Conservation (phyloP, 2,888 invertebrate genomes). For the Pardosa pseudoannulata region DNA sequence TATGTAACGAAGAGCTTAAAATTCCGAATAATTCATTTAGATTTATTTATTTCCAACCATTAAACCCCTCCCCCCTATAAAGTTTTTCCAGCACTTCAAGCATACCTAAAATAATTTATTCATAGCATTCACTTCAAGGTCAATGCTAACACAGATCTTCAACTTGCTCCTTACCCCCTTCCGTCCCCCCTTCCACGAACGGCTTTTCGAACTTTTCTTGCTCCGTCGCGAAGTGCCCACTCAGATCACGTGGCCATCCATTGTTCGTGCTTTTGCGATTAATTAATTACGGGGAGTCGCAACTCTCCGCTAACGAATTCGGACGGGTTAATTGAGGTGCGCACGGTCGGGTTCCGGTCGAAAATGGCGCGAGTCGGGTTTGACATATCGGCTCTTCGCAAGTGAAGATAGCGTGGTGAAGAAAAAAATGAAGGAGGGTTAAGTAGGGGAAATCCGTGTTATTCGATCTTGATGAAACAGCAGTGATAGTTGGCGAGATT, state of each 20-base stretch:
- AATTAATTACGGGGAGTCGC: conserved; percentile 65
- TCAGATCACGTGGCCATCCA: conserved; percentile 49
- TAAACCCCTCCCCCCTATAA: too few species aligned
- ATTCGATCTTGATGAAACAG: too few species aligned
- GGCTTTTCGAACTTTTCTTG: too few species aligned
- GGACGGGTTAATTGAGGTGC: conserved; percentile 64
- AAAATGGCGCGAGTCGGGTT: conserved; percentile 28
- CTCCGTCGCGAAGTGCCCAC: conserved; percentile 3
- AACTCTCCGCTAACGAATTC: conserved; percentile 49
- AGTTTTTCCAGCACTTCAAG: too few species aligned
- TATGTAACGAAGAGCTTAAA: neutral
- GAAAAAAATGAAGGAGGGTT: too few species aligned
- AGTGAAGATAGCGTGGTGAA: neutral
- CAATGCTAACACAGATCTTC: conserved; percentile 16
- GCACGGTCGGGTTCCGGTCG: neutral
- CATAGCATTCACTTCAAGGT: conserved; percentile 67
- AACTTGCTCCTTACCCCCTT: neutral
- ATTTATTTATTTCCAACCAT: neutral
- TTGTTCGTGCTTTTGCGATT: conserved; percentile 50
- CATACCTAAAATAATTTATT: conserved; percentile 60
- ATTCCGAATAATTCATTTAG: neutral
- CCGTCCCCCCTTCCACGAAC: neutral
- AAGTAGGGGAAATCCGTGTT: too few species aligned
- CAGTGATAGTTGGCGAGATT: too few species aligned
- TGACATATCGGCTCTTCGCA: neutral